Evolutionary conservation across 2,888 invertebrate genomes (phyloP).

Genomic region (Sthenelais limicola): DNA sequence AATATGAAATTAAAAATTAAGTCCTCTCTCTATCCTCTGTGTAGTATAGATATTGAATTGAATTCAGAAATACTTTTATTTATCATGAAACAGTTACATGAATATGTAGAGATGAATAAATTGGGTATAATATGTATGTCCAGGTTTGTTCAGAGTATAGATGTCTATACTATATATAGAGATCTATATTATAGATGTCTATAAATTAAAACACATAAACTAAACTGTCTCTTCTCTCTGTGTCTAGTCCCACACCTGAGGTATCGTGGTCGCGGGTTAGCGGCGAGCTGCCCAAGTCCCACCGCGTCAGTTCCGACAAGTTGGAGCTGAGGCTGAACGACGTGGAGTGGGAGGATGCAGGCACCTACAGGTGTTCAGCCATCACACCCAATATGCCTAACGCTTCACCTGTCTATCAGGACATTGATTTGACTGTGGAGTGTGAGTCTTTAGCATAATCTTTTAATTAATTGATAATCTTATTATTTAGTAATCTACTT

Average conservation of each 20-base stretch:
- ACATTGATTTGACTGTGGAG: conserved; percentile 39
- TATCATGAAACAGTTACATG: too few species aligned
- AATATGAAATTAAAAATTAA: too few species aligned
- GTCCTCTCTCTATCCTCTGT: too few species aligned
- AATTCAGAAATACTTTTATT: too few species aligned
- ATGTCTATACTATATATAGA: too few species aligned
- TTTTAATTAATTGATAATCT: too few species aligned
- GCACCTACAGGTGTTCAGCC: conserved; percentile 88
- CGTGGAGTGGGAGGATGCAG: conserved; percentile 81
- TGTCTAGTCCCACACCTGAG: conserved; percentile 87
- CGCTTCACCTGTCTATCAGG: conserved; percentile 17
- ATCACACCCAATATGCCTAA: conserved; percentile 52
- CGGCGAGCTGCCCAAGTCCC: conserved; percentile 73
- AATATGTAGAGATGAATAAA: too few species aligned
- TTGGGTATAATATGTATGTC: too few species aligned
- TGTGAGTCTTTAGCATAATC: conserved; percentile 26
- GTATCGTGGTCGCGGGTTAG: conserved; percentile 90
- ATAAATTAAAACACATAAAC: background rate
- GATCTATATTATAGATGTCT: background rate
- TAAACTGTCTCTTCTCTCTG: conserved; percentile 3
- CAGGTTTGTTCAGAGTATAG: too few species aligned
- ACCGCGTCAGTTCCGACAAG: conserved; percentile 87
- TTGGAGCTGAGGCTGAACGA: conserved; percentile 77
- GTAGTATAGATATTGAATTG: too few species aligned
- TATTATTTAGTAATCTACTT: too few species aligned